phyloP scores from a whole-genome alignment of 2,888 invertebrate genomes.

The Folsomia candida region DNA sequence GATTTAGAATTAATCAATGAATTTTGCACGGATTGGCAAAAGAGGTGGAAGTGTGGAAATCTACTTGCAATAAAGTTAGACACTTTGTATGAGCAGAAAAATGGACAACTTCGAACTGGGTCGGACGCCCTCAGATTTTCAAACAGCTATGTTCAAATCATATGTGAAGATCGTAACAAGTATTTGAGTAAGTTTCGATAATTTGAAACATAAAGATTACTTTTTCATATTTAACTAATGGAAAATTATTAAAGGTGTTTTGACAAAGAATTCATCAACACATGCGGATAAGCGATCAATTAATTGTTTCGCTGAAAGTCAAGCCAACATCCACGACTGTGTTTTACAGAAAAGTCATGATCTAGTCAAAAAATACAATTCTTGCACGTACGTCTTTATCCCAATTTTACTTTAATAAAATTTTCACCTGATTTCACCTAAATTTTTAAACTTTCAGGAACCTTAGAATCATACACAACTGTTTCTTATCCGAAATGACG shows the following conservation, averaged over 20 bases:
- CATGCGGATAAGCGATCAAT: constrained; percentile 21
- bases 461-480: too few species aligned
- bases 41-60: constrained; percentile 23
- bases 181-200: constrained; percentile 22
- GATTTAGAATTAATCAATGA: constrained; percentile 14
- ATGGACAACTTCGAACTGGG: constrained; percentile 29
- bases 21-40: constrained; percentile 31
- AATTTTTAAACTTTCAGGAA: too few species aligned
- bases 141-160: constrained; percentile 25
- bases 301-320: constrained; percentile 20
- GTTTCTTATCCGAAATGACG: too few species aligned
- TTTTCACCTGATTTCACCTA: too few species aligned
- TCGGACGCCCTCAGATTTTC: constrained; percentile 29
- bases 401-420: too few species aligned
- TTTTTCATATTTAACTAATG: background rate
- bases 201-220: background rate
- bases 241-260: background rate
- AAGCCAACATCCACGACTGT: constrained; percentile 17
- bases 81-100: constrained; percentile 22
- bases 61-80: constrained; percentile 28
- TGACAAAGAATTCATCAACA: background rate
- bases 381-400: background rate
- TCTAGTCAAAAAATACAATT: background rate
- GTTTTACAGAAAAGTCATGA: background rate
- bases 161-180: constrained; percentile 28